A percentile compares a stretch with the other conserved stretches of the same genome.
These are phyloP conservation scores for Rhogogaster chlorosoma DNA, from an alignment of 2,888 invertebrate genomes.

Conservation along the genomic window DNA sequence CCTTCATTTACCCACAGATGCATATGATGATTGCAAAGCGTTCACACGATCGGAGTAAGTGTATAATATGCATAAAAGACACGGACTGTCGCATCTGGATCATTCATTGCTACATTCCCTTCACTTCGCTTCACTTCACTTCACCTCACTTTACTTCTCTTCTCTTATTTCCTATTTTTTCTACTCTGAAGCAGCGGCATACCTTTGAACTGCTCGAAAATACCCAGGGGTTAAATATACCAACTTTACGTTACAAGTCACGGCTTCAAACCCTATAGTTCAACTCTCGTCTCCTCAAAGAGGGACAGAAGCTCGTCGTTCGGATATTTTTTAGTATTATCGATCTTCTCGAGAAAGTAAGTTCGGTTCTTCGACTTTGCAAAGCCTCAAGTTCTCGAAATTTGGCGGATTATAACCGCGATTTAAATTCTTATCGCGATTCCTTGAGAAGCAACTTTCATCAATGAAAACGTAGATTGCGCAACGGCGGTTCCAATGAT, in stretches of 20 bases:
- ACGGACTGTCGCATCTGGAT: constrained; percentile 38
- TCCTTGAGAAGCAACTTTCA: too few relatives aligned
- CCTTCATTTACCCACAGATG: not conserved
- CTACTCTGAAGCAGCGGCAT: constrained; percentile 7
- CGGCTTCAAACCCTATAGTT: not conserved
- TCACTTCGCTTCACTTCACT: constrained; percentile 14
- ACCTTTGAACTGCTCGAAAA: constrained; percentile 31
- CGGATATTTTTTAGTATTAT: not conserved
- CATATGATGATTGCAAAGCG: not conserved
- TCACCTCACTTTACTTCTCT: constrained; percentile 4
- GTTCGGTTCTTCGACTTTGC: not conserved
- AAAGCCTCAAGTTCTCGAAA: not conserved
- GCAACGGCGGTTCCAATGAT: not conserved
- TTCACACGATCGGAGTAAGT: not conserved
- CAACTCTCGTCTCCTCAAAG: not conserved
- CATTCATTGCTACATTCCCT: constrained; percentile 4
- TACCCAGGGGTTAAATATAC: constrained; percentile 35
- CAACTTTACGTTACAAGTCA: constrained; percentile 11
- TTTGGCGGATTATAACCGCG: not conserved
- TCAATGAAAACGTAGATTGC: too few relatives aligned
- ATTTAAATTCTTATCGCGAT: too few relatives aligned
- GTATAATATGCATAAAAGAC: not conserved
- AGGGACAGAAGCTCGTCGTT: not conserved
- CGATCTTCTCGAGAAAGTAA: not conserved
- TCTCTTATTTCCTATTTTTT: not conserved